Conservation (phyloP, 1,140 invertebrate genomes). For the Conus ventricosus region DNA sequence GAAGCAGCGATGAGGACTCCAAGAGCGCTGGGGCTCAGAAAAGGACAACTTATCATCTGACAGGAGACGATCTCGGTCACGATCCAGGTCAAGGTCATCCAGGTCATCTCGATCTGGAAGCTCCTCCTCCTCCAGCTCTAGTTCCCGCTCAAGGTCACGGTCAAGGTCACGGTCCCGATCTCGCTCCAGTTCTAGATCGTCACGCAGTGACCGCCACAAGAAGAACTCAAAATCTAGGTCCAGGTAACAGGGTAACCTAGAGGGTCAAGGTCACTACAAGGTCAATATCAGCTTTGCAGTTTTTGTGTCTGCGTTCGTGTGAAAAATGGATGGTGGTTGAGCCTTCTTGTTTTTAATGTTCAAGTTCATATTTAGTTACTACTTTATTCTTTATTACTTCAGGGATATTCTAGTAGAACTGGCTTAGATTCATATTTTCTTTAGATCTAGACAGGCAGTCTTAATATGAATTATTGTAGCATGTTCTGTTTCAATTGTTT, state of each 20-base stretch:
- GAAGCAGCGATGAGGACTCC: conserved; percentile 74
- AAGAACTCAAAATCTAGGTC: conserved; percentile 59
- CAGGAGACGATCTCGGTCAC: conserved; percentile 42
- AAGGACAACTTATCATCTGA: conserved; percentile 7
- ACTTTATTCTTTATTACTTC: no score
- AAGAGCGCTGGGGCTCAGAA: conserved; percentile 26
- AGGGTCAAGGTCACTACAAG: conserved; percentile 57
- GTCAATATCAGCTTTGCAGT: conserved; percentile 51
- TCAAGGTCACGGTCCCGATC: conserved; percentile 40
- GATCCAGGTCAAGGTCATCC: conserved; percentile 58
- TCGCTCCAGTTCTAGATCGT: conserved; percentile 39
- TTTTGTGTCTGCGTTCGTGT: conserved; percentile 30
- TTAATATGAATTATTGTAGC: no score
- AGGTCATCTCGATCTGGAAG: conserved; percentile 59
- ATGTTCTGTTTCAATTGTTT: no score
- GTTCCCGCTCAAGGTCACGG: conserved; percentile 45
- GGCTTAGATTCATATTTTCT: no score
- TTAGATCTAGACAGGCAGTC: no score
- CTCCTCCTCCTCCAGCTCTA: conserved; percentile 49
- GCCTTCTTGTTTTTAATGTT: no score
- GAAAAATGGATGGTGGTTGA: background rate
- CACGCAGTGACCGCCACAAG: conserved; percentile 37
- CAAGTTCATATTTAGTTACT: no score
- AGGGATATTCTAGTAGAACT: no score
- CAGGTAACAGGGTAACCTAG: conserved; percentile 64